Conservation (phyloP, 2,888 invertebrate genomes). For the Volucella inanis region DNA sequence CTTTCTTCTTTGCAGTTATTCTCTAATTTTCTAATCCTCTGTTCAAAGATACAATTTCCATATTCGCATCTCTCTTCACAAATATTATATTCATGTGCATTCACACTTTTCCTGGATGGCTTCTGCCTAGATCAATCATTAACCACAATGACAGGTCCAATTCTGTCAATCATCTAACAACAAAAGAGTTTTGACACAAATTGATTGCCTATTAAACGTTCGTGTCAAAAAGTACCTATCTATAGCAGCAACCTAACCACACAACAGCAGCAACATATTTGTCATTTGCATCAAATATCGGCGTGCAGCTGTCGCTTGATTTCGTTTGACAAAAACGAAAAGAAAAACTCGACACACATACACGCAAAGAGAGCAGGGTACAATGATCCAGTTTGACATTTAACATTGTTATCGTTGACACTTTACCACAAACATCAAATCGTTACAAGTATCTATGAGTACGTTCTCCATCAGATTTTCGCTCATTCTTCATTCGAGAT, state of each 20-base stretch:
- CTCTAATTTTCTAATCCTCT: too few species aligned
- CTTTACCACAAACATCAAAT: conserved; percentile 80
- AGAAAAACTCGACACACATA: conserved; percentile 24
- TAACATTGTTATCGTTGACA: conserved; percentile 83
- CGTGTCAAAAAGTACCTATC: conserved; percentile 43
- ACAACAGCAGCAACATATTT: conserved; percentile 46
- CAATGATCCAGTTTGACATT: conserved; percentile 80
- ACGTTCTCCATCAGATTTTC: conserved; percentile 56
- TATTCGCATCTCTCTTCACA: background rate
- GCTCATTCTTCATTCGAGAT: conserved; percentile 72
- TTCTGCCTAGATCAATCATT: conserved; percentile 70
- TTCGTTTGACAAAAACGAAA: conserved; percentile 56
- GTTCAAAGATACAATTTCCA: background rate
- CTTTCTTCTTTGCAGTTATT: too few species aligned
- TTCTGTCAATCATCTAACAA: conserved; percentile 68
- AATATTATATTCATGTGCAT: conserved; percentile 55
- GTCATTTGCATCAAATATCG: conserved; percentile 37
- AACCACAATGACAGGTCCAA: conserved; percentile 68
- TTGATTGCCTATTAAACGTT: conserved; percentile 71
- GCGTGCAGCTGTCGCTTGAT: conserved; percentile 70
- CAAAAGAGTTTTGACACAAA: conserved; percentile 75
- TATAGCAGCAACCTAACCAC: conserved; percentile 44
- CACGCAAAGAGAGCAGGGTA: background rate
- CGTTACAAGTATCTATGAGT: conserved; percentile 65
- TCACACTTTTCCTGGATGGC: conserved; percentile 22